Conservation (phyloP, 2,888 invertebrate genomes). For the Agrenia bidenticulata region DNA sequence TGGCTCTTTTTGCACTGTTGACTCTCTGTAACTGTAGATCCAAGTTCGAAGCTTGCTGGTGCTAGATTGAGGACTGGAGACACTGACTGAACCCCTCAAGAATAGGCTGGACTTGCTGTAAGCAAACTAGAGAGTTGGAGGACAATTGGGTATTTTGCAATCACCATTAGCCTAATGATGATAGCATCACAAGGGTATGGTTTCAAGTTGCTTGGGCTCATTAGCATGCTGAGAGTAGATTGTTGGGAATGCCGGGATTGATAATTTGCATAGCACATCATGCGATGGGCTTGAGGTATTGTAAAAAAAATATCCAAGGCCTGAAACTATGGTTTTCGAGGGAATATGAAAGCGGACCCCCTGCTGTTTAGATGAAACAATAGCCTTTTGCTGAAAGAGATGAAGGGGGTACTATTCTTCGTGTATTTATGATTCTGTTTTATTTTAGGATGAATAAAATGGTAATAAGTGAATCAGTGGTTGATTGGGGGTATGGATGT, state of each 20-base stretch:
- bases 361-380: neutral
- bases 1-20: no score
- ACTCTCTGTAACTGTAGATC: no score
- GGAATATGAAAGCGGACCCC: neutral
- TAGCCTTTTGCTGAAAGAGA: neutral
- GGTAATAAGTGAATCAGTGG: conserved; percentile 12
- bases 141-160: neutral
- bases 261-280: neutral
- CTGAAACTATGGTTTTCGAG: neutral
- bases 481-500: conserved; percentile 11
- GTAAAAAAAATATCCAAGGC: neutral
- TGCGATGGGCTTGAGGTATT: neutral
- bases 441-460: conserved; percentile 3
- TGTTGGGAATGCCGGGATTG: neutral
- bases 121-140: no score
- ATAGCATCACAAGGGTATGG: neutral
- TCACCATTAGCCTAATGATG: conserved; percentile 2
- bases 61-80: no score
- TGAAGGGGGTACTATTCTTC: neutral
- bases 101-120: no score
- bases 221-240: conserved; percentile 5
- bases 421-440: neutral
- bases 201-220: conserved; percentile 3
- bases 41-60: no score
- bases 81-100: no score